Evolutionary conservation across 2,888 invertebrate species (phyloP), one percentile per base, ranked within the genome.

Genomic region (Trissonchulus sp.): DNA sequence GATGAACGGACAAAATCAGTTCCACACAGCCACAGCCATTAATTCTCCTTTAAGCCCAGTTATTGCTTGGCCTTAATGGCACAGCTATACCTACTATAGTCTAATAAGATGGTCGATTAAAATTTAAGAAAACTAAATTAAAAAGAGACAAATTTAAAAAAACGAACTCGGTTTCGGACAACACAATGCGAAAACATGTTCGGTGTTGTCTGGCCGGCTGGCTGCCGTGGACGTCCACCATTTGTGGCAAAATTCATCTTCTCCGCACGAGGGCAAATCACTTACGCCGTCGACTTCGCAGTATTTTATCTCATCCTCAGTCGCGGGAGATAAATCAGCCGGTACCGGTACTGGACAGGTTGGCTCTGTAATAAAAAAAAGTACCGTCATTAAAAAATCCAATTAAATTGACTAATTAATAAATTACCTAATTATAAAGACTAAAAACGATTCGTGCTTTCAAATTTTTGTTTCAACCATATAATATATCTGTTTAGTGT

Each of bases 161-260:
- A 30, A 1, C 71, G 60, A 18, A 77, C 78, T 72, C 18, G 78
- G 78, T 73, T 75, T 75, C 1, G 75, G 77, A 35, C 78, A 78
- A 60, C 78, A 78, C 0, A 77, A 75, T 1, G 76, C 35, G 73
- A 73, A 78, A 65, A 74, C 74, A 18, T 48, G 15, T 35, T 76
- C 74, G 37, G 65, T 69, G 48, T 78, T 76, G 68, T 34, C 31
- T 18, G 30, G 65, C n/a, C 31, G 65, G n/a, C 65, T 65, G 34
- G 30, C 34, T 28, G 31, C 34, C 30, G 34, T 31, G 31, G 65
- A 31, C 8, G 65, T 68, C 76, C 76, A 78, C 78, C 78, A 78
- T 33, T 68, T 65, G 18, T 76, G 75, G 38, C 78, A 78, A 73
- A 76, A 78, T 62, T 77, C 72, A 18, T 38, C 69, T 2, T 73